Evolutionary conservation across 2,888 invertebrate genomes (phyloP).

Genomic region (Drosophila parthenogenetica): DNA sequence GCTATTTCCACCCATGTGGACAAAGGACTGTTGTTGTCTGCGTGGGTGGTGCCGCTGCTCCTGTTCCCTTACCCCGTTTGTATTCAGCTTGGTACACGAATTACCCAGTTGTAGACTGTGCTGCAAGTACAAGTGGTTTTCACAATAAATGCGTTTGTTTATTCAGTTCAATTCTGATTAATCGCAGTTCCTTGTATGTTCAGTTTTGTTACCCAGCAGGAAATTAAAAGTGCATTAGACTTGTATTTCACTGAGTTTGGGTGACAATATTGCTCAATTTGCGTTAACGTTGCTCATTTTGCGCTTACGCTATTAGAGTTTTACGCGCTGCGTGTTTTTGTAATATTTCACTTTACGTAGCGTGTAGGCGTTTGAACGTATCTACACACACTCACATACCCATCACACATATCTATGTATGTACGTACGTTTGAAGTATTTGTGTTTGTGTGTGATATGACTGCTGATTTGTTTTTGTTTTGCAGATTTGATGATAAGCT

Average conservation of each 20-base stretch:
- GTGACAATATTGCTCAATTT: constrained; percentile 5
- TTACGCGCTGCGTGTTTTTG: constrained; percentile 38
- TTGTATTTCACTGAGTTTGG: not conserved
- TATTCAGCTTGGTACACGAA: constrained; percentile 57
- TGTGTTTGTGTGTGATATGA: constrained; percentile 43
- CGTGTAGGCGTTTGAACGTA: constrained; percentile 58
- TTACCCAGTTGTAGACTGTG: constrained; percentile 56
- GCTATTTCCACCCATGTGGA: constrained; percentile 81
- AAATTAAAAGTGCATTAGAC: not conserved
- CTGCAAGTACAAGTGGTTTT: constrained; percentile 22
- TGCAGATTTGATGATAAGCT: constrained; percentile 56
- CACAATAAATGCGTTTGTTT: not conserved
- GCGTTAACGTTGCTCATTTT: constrained; percentile 30
- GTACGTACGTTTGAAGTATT: constrained; percentile 26
- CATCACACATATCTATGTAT: constrained; percentile 32
- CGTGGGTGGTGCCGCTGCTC: constrained; percentile 43
- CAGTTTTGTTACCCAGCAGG: not conserved
- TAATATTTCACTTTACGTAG: constrained; percentile 43
- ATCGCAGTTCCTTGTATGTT: not conserved
- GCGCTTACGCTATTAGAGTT: constrained; percentile 17
- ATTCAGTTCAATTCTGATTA: not conserved
- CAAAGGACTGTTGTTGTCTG: constrained; percentile 49
- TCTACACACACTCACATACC: constrained; percentile 36
- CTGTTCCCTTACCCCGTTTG: constrained; percentile 40
- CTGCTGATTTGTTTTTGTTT: constrained; percentile 61